phyloP scores from a whole-genome alignment of 1,140 invertebrate species.

The Drosophila nigromelanica region DNA sequence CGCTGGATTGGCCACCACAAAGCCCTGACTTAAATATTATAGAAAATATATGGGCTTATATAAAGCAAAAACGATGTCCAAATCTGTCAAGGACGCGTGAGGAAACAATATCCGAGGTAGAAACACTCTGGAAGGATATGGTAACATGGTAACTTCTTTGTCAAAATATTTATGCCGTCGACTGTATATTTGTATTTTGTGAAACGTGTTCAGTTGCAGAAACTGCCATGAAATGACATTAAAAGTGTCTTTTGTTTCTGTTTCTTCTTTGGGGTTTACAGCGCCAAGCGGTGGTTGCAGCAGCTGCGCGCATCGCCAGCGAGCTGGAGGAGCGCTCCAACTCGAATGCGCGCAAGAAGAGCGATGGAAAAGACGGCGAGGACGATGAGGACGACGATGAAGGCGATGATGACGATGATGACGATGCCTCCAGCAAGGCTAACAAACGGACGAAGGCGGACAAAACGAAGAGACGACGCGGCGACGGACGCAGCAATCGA shows the following conservation, averaged over 20 bases:
- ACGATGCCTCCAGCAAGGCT: slow-evolving; percentile 38
- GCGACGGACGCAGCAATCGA: slow-evolving; percentile 74
- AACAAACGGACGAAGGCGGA: slow-evolving; percentile 49
- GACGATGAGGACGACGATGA: slow-evolving; percentile 43
- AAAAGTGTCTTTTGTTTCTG: neutral
- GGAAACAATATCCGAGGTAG: too few relatives aligned
- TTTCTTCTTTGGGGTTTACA: neutral
- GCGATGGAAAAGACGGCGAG: slow-evolving; percentile 40
- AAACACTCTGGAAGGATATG: too few relatives aligned
- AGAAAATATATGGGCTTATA: too few relatives aligned
- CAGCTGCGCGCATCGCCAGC: slow-evolving; percentile 36
- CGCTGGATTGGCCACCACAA: too few relatives aligned
- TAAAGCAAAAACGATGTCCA: too few relatives aligned
- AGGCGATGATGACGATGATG: slow-evolving; percentile 41
- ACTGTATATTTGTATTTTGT: too few relatives aligned
- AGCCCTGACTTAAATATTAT: too few relatives aligned
- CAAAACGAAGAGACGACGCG: slow-evolving; percentile 65
- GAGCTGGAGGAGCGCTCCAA: slow-evolving; percentile 33
- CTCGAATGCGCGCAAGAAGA: slow-evolving; percentile 27
- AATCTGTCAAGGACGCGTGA: too few relatives aligned
- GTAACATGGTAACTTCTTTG: too few relatives aligned
- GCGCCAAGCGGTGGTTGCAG: slow-evolving; percentile 34
- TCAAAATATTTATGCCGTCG: too few relatives aligned
- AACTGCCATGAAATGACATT: too few relatives aligned
- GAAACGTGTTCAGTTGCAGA: too few relatives aligned